Evolutionary conservation across 2,888 invertebrate species (phyloP), one percentile per base, ranked within the genome.

Genomic region (Mycalesis mineus): DNA sequence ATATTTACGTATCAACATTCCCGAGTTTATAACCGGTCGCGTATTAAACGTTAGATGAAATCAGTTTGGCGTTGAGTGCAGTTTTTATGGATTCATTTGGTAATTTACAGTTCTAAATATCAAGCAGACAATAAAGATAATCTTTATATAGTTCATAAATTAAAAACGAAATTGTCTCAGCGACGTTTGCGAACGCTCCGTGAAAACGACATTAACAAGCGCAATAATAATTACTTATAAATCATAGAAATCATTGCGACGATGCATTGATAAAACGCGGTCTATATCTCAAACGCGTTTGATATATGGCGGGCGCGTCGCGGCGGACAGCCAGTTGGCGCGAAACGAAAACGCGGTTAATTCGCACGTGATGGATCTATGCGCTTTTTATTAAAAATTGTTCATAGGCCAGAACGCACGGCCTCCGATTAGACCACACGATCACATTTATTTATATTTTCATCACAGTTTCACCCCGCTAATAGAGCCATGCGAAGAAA

Each of bases 201-300:
- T 86, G 87, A 82, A 87, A 85, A 82, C 77, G 76, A 77, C 82
- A 86, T 87, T 85, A 88, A 87, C 84, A 78, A 82, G 78, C 74
- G 75, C 80, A 82, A 87, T 87, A 85, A 88, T 88, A 88, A 88
- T 88, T 88, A 85, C 78, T 78, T 78, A 86, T 88, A 84, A 84
- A 87, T 88, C 88, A 85, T 82, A 78, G 74, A 77, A 81, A 84
- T 83, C 82, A 82, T 76, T 77, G 81, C 86, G 87, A 88, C 87
- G 88, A 87, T 88, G 86, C 87, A 88, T 88, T 88, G 88, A 88
- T 88, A 88, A 88, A 88, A 82, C 78, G 81, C 68, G 71, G 75
- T 77, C 74, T 81, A 86, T 87, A 88, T 87, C 83, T 88, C 86
- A 86, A 77, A 78, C 78, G 74, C 73, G 73, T 74, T 80, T 88